Evolutionary conservation across 2,797 vertebrate species (phyloP), one percentile per base, ranked within the genome.

Genomic region (Fistularia tabacaria): DNA sequence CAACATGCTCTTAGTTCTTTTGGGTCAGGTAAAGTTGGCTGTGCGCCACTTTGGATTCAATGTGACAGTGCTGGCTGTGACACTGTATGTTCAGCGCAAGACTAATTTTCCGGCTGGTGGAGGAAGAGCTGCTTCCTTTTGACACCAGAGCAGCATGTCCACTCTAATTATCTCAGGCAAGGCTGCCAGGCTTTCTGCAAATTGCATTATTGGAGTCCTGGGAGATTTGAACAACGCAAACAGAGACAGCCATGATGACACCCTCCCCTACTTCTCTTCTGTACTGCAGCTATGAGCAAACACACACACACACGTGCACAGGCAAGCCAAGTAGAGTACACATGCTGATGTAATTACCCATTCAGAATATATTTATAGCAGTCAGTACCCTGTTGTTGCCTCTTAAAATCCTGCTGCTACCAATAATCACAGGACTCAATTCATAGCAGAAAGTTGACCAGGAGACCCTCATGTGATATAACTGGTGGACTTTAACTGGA

Each of bases 331-430:
- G 9, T 51, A 60, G 61, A 66, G 57, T 53, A 58, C 62, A 51
- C 46, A 41, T 11, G 38, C 64, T 70, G 66, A 76, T 66, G 60
- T 71, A 81, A 76, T 82, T 72, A 83, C 60, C 67, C 51, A 66
- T 77, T 76, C 59, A 66, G 59, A 57, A 64, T 49, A 55, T 73
- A 51, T 66, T 49, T 55, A 52, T 51, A 46, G 60, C 57, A 58
- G 53, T 56, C 56, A 11, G 55, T 41, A 59, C 60, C 62, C 46
- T 48, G 46, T 57, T 3, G 9, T 44, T 57, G 51, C 52, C 39
- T 8, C 5, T 45, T 45, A 8, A 40, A 8, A 40, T 8, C 8
- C 39, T 40, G 39, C 39, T 3, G 8, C 39, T 40, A 40, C 39
- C 2, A 25, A 25, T 25, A 25, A 14, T 45, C 14, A 14, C 37